Evolutionary conservation across 2,888 invertebrate species (phyloP), one percentile per base, ranked within the genome.

Genomic region (Pyrrhia umbra): DNA sequence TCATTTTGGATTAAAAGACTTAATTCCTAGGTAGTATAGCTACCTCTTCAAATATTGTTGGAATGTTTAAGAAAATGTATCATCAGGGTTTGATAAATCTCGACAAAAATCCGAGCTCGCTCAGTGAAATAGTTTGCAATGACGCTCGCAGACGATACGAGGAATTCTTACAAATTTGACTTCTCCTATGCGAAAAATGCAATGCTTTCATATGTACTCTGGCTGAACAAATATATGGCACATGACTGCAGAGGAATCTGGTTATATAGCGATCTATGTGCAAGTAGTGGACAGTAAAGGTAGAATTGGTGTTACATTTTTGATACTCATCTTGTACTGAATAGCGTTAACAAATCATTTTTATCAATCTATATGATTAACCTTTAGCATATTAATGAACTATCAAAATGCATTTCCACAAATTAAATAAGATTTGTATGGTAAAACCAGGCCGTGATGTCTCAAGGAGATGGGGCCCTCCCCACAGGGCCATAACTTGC

Each of bases 81-180:
- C 2, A 13, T 6, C 10, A 20, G 2, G 20, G 10, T 39, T 21
- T 25, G 10, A 57, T 30, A 40, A 8, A 47, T 42, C 18, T 13
- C 13, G 0, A n/a, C 18, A 20, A 37, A 51, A 60, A 40, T 60
- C 27, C 25, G 10, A 40, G 34, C 13, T 0, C 8, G 9, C 15
- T 69, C 25, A 10, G 25, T 40, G 8, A 51, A 60, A 51, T 60
- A 21, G 34, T 37, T 51, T 8, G 6, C 45, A 46, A 34, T 59
- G 23, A 34, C 16, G 39, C 16, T 50, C 20, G 10, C 23, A 23
- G 6, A 34, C 25, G 25, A 50, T 37, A 58, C 18, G 13, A 23
- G 40, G 40, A 50, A 68, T 67, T 67, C 27, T 45, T 37, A 15
- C 39, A 63, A 63, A 42, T 39, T 6, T 15, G 37, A 40, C 16